phyloP scores from a whole-genome alignment of 2,113 vertebrate genomes.

The Mus musculus region DNA sequence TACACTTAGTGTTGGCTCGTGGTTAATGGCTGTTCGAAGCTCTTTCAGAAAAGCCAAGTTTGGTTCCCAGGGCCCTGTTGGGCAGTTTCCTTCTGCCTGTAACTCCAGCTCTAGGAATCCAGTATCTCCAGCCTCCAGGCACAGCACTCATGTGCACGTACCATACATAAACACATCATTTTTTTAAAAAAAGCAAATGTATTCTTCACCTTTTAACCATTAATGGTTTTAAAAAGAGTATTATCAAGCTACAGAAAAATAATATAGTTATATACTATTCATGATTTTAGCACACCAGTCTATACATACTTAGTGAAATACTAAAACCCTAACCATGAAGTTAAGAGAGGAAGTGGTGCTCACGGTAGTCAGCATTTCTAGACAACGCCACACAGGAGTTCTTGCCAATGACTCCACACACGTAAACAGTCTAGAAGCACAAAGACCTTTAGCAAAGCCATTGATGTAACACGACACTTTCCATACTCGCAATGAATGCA shows the following conservation, averaged over 20 bases:
- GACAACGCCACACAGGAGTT: no score
- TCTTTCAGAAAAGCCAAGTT: no score
- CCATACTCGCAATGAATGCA: neutral
- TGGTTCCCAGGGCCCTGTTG: no score
- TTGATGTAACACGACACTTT: neutral
- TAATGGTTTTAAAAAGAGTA: neutral
- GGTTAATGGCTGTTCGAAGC: no score
- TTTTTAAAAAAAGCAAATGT: neutral
- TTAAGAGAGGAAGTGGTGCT: neutral
- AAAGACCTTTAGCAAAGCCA: neutral
- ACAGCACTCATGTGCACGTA: no score
- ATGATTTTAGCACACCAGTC: neutral
- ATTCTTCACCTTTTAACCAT: neutral
- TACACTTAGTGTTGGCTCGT: no score
- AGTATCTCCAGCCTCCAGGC: no score
- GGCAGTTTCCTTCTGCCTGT: no score
- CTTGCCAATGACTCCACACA: neutral
- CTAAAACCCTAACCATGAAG: neutral
- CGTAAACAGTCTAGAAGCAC: neutral
- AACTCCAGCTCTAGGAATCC: no score
- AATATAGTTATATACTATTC: neutral
- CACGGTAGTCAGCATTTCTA: no score
- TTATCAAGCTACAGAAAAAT: neutral
- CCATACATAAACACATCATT: neutral
- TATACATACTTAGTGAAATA: neutral